Evolutionary conservation across 2,888 invertebrate genomes (phyloP).

Genomic region (Epinotia ramella): DNA sequence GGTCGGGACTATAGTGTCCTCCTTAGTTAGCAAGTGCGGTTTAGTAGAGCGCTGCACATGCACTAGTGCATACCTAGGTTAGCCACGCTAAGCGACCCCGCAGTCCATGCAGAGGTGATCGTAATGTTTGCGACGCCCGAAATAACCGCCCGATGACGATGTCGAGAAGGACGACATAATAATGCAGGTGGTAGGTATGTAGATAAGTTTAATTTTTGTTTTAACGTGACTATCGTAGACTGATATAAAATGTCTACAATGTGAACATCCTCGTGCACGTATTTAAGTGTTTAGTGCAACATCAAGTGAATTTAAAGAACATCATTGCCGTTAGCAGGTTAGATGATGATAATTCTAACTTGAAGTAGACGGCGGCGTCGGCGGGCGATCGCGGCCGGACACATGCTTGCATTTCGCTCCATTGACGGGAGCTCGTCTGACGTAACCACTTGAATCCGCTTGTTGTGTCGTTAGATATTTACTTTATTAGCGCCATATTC

Average conservation of each 20-base stretch:
- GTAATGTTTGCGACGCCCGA: slow-evolving; percentile 64
- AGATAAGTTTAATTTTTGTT: neutral
- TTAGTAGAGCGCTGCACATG: slow-evolving; percentile 20
- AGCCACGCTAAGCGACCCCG: slow-evolving; percentile 32
- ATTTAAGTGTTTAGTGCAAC: neutral
- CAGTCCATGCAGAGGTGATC: slow-evolving; percentile 25
- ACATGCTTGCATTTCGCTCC: slow-evolving; percentile 48
- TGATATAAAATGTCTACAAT: neutral
- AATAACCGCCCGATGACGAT: slow-evolving; percentile 75
- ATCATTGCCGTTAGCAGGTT: neutral
- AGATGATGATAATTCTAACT: slow-evolving; percentile 4
- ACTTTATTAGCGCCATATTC: slow-evolving; percentile 53
- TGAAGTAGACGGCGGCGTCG: slow-evolving; percentile 1
- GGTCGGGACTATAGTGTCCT: slow-evolving; percentile 15
- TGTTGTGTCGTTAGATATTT: slow-evolving; percentile 48
- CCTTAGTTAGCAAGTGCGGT: slow-evolving; percentile 7
- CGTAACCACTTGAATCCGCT: slow-evolving; percentile 59
- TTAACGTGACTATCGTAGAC: neutral
- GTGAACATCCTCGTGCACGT: neutral
- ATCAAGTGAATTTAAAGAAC: slow-evolving; percentile 7
- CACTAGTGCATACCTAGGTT: slow-evolving; percentile 10
- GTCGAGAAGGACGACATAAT: slow-evolving; percentile 71
- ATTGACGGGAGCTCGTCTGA: slow-evolving; percentile 59
- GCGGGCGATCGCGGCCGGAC: slow-evolving; percentile 13
- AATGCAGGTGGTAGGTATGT: slow-evolving; percentile 51